phyloP scores from a whole-genome alignment of 2,113 vertebrate species.

The Calidris pygmaea region DNA sequence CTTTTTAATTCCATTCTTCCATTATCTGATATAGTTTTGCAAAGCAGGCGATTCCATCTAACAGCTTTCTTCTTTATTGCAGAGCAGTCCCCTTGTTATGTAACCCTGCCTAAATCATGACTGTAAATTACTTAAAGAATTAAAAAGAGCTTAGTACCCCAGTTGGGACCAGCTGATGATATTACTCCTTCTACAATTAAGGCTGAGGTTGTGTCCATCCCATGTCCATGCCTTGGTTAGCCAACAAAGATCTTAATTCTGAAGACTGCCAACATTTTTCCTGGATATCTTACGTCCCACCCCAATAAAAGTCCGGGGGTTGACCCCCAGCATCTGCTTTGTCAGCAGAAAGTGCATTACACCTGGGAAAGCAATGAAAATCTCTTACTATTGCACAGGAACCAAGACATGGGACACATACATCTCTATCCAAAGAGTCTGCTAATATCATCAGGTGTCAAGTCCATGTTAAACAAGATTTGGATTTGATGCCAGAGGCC shows the following conservation, averaged over 20 bases:
- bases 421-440: neutral
- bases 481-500: neutral
- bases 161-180: neutral
- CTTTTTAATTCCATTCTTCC: neutral
- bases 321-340: neutral
- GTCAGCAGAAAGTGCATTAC: neutral
- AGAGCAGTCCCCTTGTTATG: neutral
- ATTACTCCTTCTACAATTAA: neutral
- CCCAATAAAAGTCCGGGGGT: neutral
- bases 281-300: neutral
- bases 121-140: neutral
- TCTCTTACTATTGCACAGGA: neutral
- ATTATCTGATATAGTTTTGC: conserved; percentile 16
- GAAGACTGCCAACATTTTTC: neutral
- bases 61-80: neutral
- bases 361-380: neutral
- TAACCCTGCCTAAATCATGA: neutral
- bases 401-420: neutral
- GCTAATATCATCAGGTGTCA: neutral
- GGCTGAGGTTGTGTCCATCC: neutral
- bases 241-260: neutral
- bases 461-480: neutral
- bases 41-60: neutral
- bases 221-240: neutral
- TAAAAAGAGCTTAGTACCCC: neutral